Evolutionary conservation across 2,113 vertebrate species (phyloP).

Genomic region (Poecile atricapillus): DNA sequence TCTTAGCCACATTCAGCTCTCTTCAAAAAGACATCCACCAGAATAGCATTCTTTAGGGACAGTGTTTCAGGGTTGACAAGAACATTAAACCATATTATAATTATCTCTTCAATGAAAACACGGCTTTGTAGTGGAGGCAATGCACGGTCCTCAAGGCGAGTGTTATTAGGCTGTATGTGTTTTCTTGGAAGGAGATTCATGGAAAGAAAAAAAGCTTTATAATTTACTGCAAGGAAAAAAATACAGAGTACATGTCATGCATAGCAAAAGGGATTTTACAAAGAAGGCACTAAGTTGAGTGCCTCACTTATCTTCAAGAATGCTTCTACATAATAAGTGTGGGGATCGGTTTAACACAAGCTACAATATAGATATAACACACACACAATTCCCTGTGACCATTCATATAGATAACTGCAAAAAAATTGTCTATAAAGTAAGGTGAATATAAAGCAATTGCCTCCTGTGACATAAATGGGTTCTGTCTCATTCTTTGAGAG

Average conservation of each 20-base stretch:
- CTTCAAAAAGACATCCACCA: slow-evolving; percentile 46
- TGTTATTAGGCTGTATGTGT: slow-evolving; percentile 58
- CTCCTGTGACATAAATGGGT: slow-evolving; percentile 7
- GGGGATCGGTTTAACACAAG: slow-evolving; percentile 40
- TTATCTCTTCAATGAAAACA: slow-evolving; percentile 67
- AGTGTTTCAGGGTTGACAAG: slow-evolving; percentile 59
- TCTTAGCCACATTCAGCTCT: slow-evolving; percentile 37
- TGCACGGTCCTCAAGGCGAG: slow-evolving; percentile 27
- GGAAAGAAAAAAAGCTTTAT: slow-evolving; percentile 63
- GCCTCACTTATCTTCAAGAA: slow-evolving; percentile 59
- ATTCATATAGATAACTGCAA: slow-evolving; percentile 29
- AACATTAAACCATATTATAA: slow-evolving; percentile 68
- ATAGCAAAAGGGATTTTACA: slow-evolving; percentile 66
- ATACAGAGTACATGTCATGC: slow-evolving; percentile 55
- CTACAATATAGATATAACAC: slow-evolving; percentile 26
- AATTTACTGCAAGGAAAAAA: slow-evolving; percentile 54
- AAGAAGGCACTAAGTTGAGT: slow-evolving; percentile 61
- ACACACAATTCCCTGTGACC: not conserved
- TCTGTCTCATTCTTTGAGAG: slow-evolving; percentile 25
- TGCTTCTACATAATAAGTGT: slow-evolving; percentile 28
- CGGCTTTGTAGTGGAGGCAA: slow-evolving; percentile 39
- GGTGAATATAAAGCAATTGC: slow-evolving; percentile 45
- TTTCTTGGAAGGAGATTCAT: slow-evolving; percentile 58
- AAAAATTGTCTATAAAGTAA: slow-evolving; percentile 32
- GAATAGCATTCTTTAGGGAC: slow-evolving; percentile 53